Evolutionary conservation across 2,797 vertebrate genomes (phyloP).

Genomic region (Lepus oiostolus): DNA sequence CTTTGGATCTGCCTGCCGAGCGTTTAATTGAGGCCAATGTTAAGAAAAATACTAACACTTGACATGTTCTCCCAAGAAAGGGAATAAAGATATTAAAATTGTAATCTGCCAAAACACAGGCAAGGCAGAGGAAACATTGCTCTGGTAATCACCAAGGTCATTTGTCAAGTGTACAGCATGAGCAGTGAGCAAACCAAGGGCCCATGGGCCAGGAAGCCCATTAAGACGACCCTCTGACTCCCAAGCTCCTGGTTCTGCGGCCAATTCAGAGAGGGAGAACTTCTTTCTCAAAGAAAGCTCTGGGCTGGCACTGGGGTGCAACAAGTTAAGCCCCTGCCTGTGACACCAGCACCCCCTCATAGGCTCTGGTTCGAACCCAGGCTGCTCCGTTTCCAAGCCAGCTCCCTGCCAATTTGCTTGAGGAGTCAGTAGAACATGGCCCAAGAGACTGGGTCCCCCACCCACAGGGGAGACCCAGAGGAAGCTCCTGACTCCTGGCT

Average conservation of each 20-base stretch:
- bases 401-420: no score
- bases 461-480: no score
- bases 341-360: no score
- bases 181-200: no score
- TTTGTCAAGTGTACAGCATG: neutral
- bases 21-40: conserved; percentile 59
- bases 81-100: conserved; percentile 29
- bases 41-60: conserved; percentile 48
- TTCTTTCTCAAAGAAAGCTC: neutral
- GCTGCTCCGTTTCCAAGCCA: no score
- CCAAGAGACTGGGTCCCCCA: no score
- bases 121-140: neutral
- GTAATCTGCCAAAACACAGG: neutral
- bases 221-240: neutral
- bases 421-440: no score
- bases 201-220: neutral
- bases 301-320: no score
- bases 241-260: neutral
- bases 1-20: neutral
- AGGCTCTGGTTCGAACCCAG: no score
- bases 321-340: no score
- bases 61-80: conserved; percentile 2
- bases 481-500: no score
- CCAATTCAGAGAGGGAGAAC: neutral
- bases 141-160: neutral